Percentiles rank a stretch among this genome's conserved stretches.
phyloP scores from a whole-genome alignment of 2,113 vertebrate species.

The Antechinus stuartii region DNA sequence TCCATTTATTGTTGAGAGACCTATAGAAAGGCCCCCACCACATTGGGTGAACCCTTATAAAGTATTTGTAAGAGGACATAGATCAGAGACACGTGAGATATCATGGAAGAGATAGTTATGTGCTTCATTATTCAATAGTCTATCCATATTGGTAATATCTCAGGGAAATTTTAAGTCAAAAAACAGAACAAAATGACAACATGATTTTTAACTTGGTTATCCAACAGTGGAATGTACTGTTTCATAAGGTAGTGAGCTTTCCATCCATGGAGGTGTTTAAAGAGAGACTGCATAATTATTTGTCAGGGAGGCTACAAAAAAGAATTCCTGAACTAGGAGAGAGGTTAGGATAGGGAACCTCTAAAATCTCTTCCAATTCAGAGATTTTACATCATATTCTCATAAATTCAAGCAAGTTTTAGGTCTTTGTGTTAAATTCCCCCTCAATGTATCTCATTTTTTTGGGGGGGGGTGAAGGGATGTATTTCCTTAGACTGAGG shows the following conservation, averaged over 20 bases:
- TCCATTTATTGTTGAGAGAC: neutral
- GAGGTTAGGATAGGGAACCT: neutral
- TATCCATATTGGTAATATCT: neutral
- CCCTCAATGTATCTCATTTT: neutral
- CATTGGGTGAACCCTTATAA: neutral
- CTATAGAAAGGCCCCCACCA: neutral
- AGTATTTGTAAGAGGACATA: neutral
- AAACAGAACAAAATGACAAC: too few relatives aligned
- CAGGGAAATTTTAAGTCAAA: neutral
- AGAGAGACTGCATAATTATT: neutral
- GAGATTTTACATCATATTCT: neutral
- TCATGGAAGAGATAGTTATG: neutral
- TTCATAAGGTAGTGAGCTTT: neutral
- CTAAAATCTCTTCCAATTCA: neutral
- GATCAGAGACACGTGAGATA: neutral
- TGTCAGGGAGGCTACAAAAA: neutral
- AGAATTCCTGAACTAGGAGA: neutral
- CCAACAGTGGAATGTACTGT: neutral
- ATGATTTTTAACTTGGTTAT: neutral
- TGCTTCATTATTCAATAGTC: neutral
- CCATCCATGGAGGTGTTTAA: neutral
- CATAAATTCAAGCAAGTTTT: neutral
- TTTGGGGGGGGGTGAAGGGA: too few relatives aligned
- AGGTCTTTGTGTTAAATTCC: neutral
- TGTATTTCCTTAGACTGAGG: neutral